Conservation (phyloP, 2,797 vertebrate species). For the Poecilia gillii region DNA sequence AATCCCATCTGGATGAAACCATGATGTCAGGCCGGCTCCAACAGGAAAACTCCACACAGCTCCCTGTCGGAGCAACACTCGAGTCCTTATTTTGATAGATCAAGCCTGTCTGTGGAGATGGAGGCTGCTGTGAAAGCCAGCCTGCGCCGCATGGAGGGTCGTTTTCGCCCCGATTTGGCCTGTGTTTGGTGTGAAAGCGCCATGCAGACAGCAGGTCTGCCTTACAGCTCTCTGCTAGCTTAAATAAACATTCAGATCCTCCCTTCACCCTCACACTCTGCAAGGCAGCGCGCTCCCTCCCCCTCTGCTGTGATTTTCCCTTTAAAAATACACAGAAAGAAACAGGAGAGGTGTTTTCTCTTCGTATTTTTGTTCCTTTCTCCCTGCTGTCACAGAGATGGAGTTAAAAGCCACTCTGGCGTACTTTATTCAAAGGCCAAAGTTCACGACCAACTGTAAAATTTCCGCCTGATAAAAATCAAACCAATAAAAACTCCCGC, state of each 20-base stretch:
- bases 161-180: conserved; percentile 61
- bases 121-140: conserved; percentile 41
- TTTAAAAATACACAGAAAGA: not conserved
- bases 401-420: not conserved
- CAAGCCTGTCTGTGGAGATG: conserved; percentile 21
- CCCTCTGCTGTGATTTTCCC: not conserved
- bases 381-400: not conserved
- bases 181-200: conserved; percentile 51
- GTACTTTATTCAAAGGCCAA: conserved; percentile 16
- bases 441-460: conserved; percentile 15
- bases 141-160: conserved; percentile 38
- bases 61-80: not conserved
- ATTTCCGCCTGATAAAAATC: conserved; percentile 31
- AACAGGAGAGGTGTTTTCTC: not conserved
- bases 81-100: conserved; percentile 16
- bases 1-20: not conserved
- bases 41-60: not conserved
- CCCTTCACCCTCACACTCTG: not conserved
- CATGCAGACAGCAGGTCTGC: conserved; percentile 66
- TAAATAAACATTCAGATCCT: conserved; percentile 56
- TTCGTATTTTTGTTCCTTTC: not conserved
- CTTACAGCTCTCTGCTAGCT: conserved; percentile 60
- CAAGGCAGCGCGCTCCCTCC: conserved; percentile 8
- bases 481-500: conserved; percentile 20
- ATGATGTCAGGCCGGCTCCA: not conserved